Evolutionary conservation across 30 jellyfish, hydroid and myxozoan genomes (phyloP), one percentile per base, ranked within the genome.

Genomic region (Rhopilema esculentum): DNA sequence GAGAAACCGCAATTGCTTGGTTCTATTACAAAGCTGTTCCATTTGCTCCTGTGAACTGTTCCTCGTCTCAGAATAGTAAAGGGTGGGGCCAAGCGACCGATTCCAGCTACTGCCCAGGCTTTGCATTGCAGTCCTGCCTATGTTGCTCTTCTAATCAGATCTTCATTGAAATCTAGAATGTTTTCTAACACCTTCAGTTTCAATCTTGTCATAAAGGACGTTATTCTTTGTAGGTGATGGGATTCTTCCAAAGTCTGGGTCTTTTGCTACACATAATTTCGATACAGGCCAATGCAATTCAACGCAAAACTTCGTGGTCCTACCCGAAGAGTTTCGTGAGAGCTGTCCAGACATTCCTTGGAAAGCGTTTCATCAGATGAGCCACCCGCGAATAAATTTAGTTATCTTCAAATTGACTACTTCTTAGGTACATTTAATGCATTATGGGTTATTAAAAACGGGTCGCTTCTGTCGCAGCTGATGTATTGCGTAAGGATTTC

Each of bases 311-410:
- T 19, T 29, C 75, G 27, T 79, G 92, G 91, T 61, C 85, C 2
- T 92, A 85, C 66, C 91, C 96, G 19, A 53, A 81, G 21, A 73
- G 83, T 24, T 72, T 78, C 79, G 8, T 49, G 15, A 85, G 53
- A 61, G 98, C 98, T 31, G 84, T 86, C 27, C 90, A 92, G 62
- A 85, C 90, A 30, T 92, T 92, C 83, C 68, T 86, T 63, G 96
- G 98, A 20, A 75, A 29, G 71, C 49, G 86, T 1, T 69, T 69
- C 27, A 67, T 57, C 62, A 30, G 83, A 63, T 77, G 33, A 77
- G 4, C 6, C 75, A 20, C 25, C 82, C 17, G 25, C 0, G 17
- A 63, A 2, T 7, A 63, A 4, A 19, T 1, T 2, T 63, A 63
- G 72, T 63, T 2, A 40, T 40, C 57, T 40, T 40, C 57, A 40